Base-by-base conservation (phyloP, 2,888 invertebrate genomes). In the Orchesella flavescens region DNA sequence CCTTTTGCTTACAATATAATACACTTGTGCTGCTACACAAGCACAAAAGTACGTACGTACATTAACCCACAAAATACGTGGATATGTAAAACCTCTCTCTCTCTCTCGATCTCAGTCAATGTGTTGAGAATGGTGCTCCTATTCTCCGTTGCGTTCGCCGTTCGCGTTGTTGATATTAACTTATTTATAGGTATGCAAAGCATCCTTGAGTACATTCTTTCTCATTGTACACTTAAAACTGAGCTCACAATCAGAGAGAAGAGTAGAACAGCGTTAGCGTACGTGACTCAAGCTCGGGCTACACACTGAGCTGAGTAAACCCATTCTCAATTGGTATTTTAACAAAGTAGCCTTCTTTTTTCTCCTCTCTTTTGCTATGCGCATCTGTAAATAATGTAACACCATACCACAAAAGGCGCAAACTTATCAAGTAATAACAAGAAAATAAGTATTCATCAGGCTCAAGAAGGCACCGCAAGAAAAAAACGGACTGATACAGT, bases 121-220 rank as follows among this genome's bases (percentile, higher is more conserved):
- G 53, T 21, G 59, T 19, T 59, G 59, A 59, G 53, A 34, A 34
- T 34, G 53, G n/a, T 59, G 59, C 59, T 59, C 59, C 57, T n/a
- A n/a, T n/a, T n/a, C n/a, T n/a, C n/a, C n/a, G n/a, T n/a, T n/a
- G n/a, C n/a, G n/a, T n/a, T n/a, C n/a, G n/a, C n/a, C n/a, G n/a
- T n/a, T n/a, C n/a, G n/a, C 34, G 34, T 34, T 34, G 34, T 34
- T 34, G 34, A 34, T 34, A 10, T 34, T 78, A 21, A 79, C 57
- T 72, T 80, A 80, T 80, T 80, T 73, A 80, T 80, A 80, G 73
- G 79, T 57, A 80, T 80, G 57, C 55, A 57, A 72, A 71, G 43
- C 23, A 79, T 79, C 71, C 72, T 72, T 72, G 79, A 73, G 69
- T 79, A 61, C 34, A 34, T 34, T 34, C 34, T 57, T n/a, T 57